Base-by-base conservation (phyloP, 2,113 vertebrate genomes). In the Danionella cerebrum region DNA sequence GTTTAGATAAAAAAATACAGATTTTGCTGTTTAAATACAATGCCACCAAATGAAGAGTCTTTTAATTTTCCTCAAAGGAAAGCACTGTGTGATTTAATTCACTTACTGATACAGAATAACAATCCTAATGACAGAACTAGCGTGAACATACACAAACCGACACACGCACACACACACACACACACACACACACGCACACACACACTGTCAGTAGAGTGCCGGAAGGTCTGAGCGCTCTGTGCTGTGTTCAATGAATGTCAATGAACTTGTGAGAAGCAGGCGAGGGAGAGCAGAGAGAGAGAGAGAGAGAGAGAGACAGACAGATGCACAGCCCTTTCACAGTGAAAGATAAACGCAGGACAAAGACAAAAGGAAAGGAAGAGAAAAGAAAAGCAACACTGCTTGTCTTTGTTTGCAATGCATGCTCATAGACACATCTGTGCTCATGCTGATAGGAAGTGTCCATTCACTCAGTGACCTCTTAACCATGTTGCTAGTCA, bases 211-310 rank as follows among this genome's bases (percentile, higher is more conserved):
- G 53, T 45, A 72, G 45, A 72, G 70, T 54, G 70, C 70, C 63
- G 44, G 63, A 75, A 78, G 70, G 70, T 71, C 58, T 71, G 54
- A 63, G 31, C 62, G 69, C 71, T 69, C 44, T 33, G 69, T 70
- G 71, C 68, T 69, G 55, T 59, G 71, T 72, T 74, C 71, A 76
- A 70, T 71, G 74, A 76, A 76, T 79, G 74, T 69, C 73, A 79
- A 78, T 78, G 76, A 76, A 71, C 71, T 79, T 59, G 68, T 60
- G 60, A 50, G 59, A 16, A 70, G 53, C 19, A 31, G 18, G 13
- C 8, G 54, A 52, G 75, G 22, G 44, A 35, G 57, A 6, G 53
- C n/a, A 55, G 52, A 63, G 35, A n/a, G 48, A 41, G 16, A 51
- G 59, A 45, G 51, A 47, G 7, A 31, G 27, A 66, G 52, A 63